Evolutionary conservation across 2,888 invertebrate genomes (phyloP).

Genomic region (Dascillus cervinus): DNA sequence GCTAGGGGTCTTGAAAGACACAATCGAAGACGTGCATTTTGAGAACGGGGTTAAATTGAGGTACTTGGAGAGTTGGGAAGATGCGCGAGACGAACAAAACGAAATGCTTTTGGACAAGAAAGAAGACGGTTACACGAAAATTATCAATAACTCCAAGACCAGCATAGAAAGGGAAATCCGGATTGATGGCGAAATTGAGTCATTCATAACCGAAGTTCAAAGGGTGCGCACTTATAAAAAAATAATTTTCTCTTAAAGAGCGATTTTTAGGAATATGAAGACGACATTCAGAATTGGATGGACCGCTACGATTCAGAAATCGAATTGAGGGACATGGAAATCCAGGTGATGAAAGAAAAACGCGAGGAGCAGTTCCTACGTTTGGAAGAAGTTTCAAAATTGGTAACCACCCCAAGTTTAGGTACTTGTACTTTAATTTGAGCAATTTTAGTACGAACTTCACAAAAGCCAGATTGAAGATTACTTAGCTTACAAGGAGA

Average conservation of each 20-base stretch:
- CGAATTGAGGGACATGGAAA: slow-evolving; percentile 32
- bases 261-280: slow-evolving; percentile 31
- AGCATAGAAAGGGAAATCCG: slow-evolving; percentile 37
- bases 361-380: slow-evolving; percentile 31
- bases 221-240: slow-evolving; percentile 20
- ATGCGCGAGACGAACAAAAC: slow-evolving; percentile 38
- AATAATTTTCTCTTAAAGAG: background rate
- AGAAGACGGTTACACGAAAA: slow-evolving; percentile 27
- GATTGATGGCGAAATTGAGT: slow-evolving; percentile 34
- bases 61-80: slow-evolving; percentile 34
- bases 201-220: slow-evolving; percentile 31
- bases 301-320: slow-evolving; percentile 36
- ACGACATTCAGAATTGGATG: slow-evolving; percentile 36
- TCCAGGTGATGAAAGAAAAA: slow-evolving; percentile 35
- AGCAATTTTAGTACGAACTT: slow-evolving; percentile 33
- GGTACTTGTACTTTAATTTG: background rate
- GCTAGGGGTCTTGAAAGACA: slow-evolving; percentile 31
- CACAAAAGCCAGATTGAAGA: slow-evolving; percentile 42
- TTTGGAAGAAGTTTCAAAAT: slow-evolving; percentile 15
- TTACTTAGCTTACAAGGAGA: slow-evolving; percentile 42
- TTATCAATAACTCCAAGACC: slow-evolving; percentile 26
- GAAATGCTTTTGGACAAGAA: slow-evolving; percentile 25
- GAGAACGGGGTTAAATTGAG: slow-evolving; percentile 29
- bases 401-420: slow-evolving; percentile 14
- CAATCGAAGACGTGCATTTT: slow-evolving; percentile 27